These are phyloP conservation scores for Pelecanoides urinatrix DNA, from an alignment of 2,113 vertebrate species.

Conservation along the genomic window DNA sequence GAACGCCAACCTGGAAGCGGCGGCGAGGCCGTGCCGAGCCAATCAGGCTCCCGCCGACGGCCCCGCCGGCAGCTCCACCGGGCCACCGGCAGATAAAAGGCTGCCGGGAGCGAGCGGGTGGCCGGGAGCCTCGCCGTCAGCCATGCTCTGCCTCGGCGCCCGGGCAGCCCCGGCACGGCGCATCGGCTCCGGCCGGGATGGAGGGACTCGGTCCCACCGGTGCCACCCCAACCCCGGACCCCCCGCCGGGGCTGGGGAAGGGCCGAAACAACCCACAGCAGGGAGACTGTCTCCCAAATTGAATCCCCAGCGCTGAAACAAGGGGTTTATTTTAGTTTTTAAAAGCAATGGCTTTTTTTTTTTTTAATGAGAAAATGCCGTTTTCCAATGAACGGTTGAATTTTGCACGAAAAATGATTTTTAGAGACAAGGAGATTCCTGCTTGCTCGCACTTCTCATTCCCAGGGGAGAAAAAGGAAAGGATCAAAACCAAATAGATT, in stretches of 20 bases:
- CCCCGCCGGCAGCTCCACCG: background rate
- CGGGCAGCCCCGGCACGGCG: background rate
- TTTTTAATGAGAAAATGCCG: background rate
- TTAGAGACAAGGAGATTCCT: background rate
- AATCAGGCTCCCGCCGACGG: conserved; percentile 35
- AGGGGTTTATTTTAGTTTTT: background rate
- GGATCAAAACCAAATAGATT: background rate
- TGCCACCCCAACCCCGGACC: background rate
- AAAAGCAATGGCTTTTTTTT: background rate
- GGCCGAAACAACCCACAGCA: too few relatives aligned
- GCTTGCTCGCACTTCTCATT: background rate
- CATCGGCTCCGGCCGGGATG: rapidly evolving
- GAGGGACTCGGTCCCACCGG: background rate
- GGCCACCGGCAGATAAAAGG: background rate
- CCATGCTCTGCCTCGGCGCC: background rate
- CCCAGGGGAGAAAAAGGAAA: background rate
- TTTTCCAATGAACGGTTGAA: background rate
- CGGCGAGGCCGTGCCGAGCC: conserved; percentile 20
- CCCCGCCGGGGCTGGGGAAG: background rate
- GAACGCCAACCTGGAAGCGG: conserved; percentile 25
- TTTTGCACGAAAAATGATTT: rapidly evolving
- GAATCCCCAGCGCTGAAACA: background rate
- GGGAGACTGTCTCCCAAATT: rapidly evolving
- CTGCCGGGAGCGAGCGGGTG: background rate
- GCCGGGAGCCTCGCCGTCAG: background rate